These are phyloP conservation scores for Tyria jacobaeae DNA, from an alignment of 2,888 invertebrate genomes.

Conservation along the genomic window DNA sequence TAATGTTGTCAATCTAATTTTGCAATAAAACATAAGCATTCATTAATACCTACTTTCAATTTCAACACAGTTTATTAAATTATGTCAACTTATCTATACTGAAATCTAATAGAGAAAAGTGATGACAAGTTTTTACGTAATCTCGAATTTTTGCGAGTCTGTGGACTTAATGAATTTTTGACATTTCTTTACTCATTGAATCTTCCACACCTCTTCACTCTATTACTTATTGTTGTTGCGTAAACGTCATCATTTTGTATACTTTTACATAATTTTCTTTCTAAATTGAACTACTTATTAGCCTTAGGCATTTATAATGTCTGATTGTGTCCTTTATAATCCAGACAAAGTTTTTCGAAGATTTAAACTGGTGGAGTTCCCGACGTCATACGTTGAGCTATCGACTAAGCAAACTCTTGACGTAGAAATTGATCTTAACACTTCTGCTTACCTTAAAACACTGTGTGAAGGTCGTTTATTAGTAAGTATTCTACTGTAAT, in stretches of 20 bases:
- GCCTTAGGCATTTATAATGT: slow-evolving; percentile 10
- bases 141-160: too few species aligned
- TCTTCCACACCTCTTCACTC: neutral
- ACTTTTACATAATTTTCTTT: slow-evolving; percentile 7
- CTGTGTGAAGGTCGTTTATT: slow-evolving; percentile 65
- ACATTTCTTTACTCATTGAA: neutral
- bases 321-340: slow-evolving; percentile 59
- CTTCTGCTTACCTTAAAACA: slow-evolving; percentile 74
- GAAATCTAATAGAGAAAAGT: too few species aligned
- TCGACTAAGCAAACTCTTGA: slow-evolving; percentile 65
- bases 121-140: too few species aligned
- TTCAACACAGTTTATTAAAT: too few species aligned
- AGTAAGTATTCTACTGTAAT: slow-evolving; percentile 56
- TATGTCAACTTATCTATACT: too few species aligned
- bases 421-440: slow-evolving; percentile 67
- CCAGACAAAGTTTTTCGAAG: slow-evolving; percentile 72
- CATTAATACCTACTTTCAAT: too few species aligned
- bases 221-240: neutral
- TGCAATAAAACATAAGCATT: too few species aligned
- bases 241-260: slow-evolving; percentile 2
- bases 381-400: slow-evolving; percentile 72
- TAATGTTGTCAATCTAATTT: too few species aligned
- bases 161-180: too few species aligned
- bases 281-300: slow-evolving; percentile 3
- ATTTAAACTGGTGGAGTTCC: slow-evolving; percentile 77